Percentiles rank a stretch among this genome's conserved stretches.
Conservation (phyloP, 2,888 invertebrate genomes). For the Pyrgus malvae region DNA sequence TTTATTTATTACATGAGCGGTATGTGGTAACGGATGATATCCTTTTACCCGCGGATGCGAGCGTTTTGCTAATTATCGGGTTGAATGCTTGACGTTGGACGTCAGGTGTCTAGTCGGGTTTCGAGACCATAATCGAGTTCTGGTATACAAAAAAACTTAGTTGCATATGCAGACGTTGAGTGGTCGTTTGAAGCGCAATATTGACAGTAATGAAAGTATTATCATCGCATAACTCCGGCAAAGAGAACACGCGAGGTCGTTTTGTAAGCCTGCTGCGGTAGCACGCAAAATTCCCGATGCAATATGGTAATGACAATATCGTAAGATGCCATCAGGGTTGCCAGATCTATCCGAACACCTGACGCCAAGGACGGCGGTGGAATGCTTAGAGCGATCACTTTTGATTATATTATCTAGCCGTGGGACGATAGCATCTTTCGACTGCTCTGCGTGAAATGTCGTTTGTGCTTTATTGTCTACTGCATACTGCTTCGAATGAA, state of each 20-base stretch:
- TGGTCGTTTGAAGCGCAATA: constrained; percentile 20
- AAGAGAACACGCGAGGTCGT: constrained; percentile 19
- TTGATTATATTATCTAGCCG: constrained; percentile 1
- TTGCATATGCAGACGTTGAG: constrained; percentile 19
- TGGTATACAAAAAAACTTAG: constrained; percentile 11
- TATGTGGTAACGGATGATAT: constrained; percentile 22
- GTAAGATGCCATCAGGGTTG: constrained; percentile 22
- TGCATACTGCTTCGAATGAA: background rate
- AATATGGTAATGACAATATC: constrained; percentile 28
- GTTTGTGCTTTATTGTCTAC: too few relatives aligned
- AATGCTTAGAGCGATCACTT: constrained; percentile 2
- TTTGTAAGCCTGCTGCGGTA: constrained; percentile 17
- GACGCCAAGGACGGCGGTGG: constrained; percentile 7
- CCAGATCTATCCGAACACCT: constrained; percentile 16
- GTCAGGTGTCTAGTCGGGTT: constrained; percentile 15
- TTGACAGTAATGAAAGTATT: constrained; percentile 28
- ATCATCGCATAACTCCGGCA: constrained; percentile 22
- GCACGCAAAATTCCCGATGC: constrained; percentile 24
- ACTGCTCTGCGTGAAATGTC: background rate
- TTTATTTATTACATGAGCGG: constrained; percentile 19
- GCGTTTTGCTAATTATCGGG: constrained; percentile 26
- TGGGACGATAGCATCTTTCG: background rate
- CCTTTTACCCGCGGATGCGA: constrained; percentile 8
- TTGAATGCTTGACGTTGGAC: constrained; percentile 22
- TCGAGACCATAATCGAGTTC: constrained; percentile 10